phyloP scores from a whole-genome alignment of 2,113 vertebrate species.

The Nettapus auritus region DNA sequence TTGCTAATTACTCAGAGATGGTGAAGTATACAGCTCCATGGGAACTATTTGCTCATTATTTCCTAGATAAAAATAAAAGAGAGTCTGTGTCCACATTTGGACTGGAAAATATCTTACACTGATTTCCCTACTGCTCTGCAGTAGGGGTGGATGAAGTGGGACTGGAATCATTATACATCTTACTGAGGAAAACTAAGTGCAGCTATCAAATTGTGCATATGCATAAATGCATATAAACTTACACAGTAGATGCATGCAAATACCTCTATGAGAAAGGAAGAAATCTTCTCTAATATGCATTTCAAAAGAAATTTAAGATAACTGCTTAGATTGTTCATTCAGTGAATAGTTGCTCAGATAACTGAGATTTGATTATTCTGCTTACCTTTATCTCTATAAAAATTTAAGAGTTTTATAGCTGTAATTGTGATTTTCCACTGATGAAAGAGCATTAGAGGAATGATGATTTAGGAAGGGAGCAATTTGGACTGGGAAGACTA shows the following conservation, averaged over 20 bases:
- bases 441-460: background rate
- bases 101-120: background rate
- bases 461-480: background rate
- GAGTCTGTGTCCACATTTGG: background rate
- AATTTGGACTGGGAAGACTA: background rate
- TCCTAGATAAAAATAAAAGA: conserved; percentile 22
- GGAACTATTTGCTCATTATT: conserved; percentile 16
- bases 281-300: background rate
- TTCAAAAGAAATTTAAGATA: background rate
- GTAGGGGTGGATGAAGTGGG: background rate
- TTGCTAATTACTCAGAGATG: conserved; percentile 19
- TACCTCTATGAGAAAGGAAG: background rate
- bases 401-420: background rate
- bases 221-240: background rate
- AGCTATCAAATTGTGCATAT: background rate
- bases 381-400: background rate
- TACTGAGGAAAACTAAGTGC: background rate
- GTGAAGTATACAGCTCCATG: background rate
- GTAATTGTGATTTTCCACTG: background rate
- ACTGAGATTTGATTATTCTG: background rate
- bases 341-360: background rate
- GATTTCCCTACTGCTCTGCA: background rate
- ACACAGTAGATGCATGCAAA: background rate
- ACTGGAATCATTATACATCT: background rate
- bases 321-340: background rate